A percentile compares a stretch with the other conserved stretches of the same genome.
Conservation (phyloP, 2,113 vertebrate genomes). For the Lagenorhynchus albirostris region DNA sequence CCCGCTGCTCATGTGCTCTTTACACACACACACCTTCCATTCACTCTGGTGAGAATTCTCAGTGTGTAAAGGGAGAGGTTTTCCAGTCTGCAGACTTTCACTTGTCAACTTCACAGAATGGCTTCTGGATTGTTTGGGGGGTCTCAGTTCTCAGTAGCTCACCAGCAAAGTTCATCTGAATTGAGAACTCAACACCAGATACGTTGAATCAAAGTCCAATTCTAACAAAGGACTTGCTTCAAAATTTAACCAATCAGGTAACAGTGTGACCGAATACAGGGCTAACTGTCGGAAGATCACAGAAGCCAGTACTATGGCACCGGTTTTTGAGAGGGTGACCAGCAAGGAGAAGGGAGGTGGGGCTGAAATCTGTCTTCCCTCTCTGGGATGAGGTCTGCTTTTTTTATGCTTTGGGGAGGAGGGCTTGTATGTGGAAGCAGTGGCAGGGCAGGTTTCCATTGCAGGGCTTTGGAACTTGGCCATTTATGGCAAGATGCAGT, state of each 20-base stretch:
- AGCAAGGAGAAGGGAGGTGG: neutral
- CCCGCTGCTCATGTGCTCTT: neutral
- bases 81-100: slow-evolving; percentile 57
- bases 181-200: neutral
- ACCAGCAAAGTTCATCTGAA: neutral
- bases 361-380: neutral
- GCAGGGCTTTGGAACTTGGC: neutral
- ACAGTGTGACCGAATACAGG: neutral
- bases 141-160: neutral
- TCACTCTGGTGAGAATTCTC: slow-evolving; percentile 16
- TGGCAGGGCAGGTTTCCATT: neutral
- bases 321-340: neutral
- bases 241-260: neutral
- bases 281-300: neutral
- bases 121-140: neutral
- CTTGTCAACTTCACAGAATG: neutral
- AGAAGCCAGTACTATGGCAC: neutral
- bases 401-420: neutral
- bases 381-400: neutral
- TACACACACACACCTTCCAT: slow-evolving; percentile 38
- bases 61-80: slow-evolving; percentile 30
- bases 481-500: fast-evolving
- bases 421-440: neutral
- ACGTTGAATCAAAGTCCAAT: neutral
- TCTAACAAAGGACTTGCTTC: neutral